These are phyloP conservation scores for Redunca redunca DNA, from an alignment of 2,113 vertebrate genomes.

Conservation along the genomic window DNA sequence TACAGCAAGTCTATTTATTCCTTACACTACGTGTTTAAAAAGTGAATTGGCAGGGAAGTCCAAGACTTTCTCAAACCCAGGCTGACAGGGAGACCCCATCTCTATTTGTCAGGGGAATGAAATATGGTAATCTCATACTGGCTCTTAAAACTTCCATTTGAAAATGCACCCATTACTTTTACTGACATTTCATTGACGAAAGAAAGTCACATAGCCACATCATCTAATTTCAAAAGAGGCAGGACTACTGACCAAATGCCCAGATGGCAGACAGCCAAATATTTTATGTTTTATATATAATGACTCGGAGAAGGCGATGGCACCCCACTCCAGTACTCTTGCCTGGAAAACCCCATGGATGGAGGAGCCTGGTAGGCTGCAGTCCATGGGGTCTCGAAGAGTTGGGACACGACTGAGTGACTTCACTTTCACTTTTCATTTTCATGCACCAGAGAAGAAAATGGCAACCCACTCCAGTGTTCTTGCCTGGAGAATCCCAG, in stretches of 20 bases:
- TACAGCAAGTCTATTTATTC: conserved; percentile 5
- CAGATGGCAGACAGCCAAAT: not conserved
- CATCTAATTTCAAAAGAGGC: not conserved
- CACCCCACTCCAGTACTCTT: too few relatives aligned
- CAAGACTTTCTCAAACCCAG: conserved; percentile 5
- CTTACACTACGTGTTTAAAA: conserved; percentile 13
- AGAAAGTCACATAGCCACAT: conserved; percentile 5
- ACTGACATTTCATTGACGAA: not conserved
- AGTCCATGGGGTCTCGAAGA: too few relatives aligned
- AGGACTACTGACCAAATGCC: not conserved
- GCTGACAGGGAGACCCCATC: not conserved
- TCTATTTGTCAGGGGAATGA: not conserved
- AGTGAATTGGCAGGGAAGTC: not conserved
- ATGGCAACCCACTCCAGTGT: too few relatives aligned
- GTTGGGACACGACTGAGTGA: too few relatives aligned
- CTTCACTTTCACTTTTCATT: too few relatives aligned
- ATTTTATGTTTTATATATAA: not conserved
- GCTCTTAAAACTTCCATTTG: conserved; percentile 19
- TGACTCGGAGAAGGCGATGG: too few relatives aligned
- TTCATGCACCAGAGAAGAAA: too few relatives aligned
- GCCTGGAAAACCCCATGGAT: too few relatives aligned
- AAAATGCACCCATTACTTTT: not conserved
- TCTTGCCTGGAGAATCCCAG: too few relatives aligned
- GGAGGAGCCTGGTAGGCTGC: too few relatives aligned
- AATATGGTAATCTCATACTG: not conserved